Evolutionary conservation across 2,113 vertebrate species (phyloP).

Genomic region (Balaenoptera acutorostrata): DNA sequence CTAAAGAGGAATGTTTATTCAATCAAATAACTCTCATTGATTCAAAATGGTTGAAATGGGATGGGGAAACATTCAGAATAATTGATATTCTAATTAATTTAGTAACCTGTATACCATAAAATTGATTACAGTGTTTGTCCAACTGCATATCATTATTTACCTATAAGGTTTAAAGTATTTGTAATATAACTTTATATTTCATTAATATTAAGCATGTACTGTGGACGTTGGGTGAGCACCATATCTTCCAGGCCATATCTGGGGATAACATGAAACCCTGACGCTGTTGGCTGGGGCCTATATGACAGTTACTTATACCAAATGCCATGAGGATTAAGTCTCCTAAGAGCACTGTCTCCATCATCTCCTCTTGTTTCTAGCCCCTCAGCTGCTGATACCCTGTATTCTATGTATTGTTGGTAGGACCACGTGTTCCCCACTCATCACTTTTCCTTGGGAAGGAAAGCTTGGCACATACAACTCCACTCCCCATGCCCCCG

Average conservation of each 20-base stretch:
- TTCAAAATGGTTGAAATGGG: slow-evolving; percentile 3
- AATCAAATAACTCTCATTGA: background rate
- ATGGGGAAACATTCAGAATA: background rate
- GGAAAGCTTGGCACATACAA: background rate
- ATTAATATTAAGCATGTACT: background rate
- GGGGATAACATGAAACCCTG: background rate
- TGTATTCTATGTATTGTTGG: background rate
- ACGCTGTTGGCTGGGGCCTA: background rate
- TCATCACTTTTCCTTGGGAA: background rate
- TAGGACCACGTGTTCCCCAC: background rate
- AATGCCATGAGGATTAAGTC: background rate
- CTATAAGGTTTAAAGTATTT: background rate
- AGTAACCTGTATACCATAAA: background rate
- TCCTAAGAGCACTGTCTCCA: background rate
- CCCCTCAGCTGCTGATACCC: background rate
- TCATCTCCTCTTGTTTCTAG: background rate
- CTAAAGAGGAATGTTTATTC: slow-evolving; percentile 21
- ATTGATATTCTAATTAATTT: slow-evolving; percentile 28
- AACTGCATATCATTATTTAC: background rate
- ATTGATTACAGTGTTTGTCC: background rate
- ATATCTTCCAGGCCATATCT: background rate
- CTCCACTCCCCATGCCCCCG: too few relatives aligned
- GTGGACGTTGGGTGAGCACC: background rate
- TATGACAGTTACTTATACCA: background rate
- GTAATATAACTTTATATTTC: background rate